A percentile compares a stretch with the other conserved stretches of the same genome.
phyloP scores from a whole-genome alignment of 1,140 invertebrate genomes.

The Oscheius sp. region DNA sequence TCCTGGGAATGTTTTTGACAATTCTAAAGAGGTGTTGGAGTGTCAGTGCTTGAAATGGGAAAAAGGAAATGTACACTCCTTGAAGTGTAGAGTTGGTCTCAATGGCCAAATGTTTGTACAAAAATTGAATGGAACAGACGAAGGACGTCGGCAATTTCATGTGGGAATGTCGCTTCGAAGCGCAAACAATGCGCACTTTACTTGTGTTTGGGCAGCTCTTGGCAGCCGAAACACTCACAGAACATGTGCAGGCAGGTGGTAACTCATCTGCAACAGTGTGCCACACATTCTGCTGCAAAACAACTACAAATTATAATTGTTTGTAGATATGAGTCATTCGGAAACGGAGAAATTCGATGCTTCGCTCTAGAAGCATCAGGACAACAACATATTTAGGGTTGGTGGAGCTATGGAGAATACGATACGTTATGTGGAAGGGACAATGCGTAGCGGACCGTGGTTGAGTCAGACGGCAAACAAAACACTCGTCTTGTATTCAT shows the following conservation, averaged over 20 bases:
- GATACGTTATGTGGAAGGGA: background rate
- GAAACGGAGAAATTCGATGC: background rate
- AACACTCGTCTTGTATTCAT: slow-evolving; percentile 12
- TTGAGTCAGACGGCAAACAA: slow-evolving; percentile 3
- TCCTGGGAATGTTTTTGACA: background rate
- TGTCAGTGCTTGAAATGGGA: background rate
- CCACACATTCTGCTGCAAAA: background rate
- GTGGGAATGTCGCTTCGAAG: background rate
- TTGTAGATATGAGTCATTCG: background rate
- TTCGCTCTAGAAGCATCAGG: background rate
- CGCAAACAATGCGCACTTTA: background rate
- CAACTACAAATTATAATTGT: background rate
- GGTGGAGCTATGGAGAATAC: background rate
- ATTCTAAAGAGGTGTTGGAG: background rate
- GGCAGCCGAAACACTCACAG: background rate
- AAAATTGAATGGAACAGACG: too few relatives aligned
- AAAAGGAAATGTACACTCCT: too few relatives aligned
- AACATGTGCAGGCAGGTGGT: background rate
- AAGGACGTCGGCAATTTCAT: background rate
- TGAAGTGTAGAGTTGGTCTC: too few relatives aligned
- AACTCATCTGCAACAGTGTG: background rate
- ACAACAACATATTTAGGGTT: background rate
- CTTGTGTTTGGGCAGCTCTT: slow-evolving; percentile 1
- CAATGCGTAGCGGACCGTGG: background rate
- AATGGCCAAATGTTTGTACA: background rate